A percentile compares a stretch with the other conserved stretches of the same genome.
Evolutionary conservation across 2,888 invertebrate genomes (phyloP).

Genomic region (Lysandra coridon): DNA sequence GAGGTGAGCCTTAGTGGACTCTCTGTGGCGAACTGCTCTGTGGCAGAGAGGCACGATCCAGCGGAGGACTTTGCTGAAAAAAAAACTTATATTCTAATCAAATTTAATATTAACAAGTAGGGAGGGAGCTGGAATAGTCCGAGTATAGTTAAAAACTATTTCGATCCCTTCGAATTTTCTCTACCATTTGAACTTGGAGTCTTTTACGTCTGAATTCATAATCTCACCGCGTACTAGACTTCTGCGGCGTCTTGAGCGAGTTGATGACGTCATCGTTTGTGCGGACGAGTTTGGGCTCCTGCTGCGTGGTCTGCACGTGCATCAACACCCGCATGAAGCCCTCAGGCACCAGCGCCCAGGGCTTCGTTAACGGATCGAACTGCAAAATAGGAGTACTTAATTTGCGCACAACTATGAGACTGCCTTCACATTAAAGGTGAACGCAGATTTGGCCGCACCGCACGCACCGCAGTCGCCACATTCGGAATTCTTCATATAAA

Average conservation of each 20-base stretch:
- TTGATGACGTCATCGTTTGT: constrained; percentile 69
- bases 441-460: no score
- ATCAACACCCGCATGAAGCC: constrained; percentile 83
- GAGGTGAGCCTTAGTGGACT: constrained; percentile 83
- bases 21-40: constrained; percentile 82
- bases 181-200: no score
- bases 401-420: no score
- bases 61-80: constrained; percentile 77
- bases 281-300: constrained; percentile 48
- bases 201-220: no score
- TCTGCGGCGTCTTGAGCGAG: constrained; percentile 73
- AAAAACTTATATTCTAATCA: background rate
- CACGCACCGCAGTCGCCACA: no score
- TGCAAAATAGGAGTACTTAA: constrained; percentile 50
- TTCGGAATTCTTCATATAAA: no score
- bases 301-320: constrained; percentile 52
- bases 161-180: no score
- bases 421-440: no score
- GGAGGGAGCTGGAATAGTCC: no score
- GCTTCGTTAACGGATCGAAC: constrained; percentile 84
- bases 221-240: constrained; percentile 64
- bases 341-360: constrained; percentile 84
- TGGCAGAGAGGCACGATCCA: constrained; percentile 82
- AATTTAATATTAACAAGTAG: no score
- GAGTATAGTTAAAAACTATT: no score